Evolutionary conservation across 2,113 vertebrate species (phyloP).

Genomic region (Azemiops feae): DNA sequence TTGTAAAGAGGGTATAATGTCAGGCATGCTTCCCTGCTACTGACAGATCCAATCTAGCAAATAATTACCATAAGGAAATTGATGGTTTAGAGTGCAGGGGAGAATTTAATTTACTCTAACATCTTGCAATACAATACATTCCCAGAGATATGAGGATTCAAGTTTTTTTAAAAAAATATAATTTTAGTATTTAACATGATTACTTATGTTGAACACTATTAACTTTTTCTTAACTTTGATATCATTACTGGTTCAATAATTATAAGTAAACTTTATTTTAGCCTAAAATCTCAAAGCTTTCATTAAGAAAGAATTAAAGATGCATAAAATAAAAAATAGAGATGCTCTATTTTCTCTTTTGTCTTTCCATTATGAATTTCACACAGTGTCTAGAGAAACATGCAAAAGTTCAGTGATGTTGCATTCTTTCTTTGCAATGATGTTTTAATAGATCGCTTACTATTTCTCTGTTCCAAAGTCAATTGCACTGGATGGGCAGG

Average conservation of each 20-base stretch:
- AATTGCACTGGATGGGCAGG: conserved; percentile 16
- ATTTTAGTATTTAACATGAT: conserved; percentile 99
- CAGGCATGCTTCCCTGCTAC: conserved; percentile 96
- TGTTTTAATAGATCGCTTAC: conserved; percentile 57
- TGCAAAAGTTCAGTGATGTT: conserved; percentile 29
- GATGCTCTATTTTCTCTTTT: conserved; percentile 65
- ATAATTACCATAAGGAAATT: conserved; percentile 99
- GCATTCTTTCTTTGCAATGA: conserved; percentile 31
- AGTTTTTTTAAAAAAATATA: conserved; percentile 90
- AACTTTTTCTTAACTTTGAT: conserved; percentile 91
- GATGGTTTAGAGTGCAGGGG: conserved; percentile 98
- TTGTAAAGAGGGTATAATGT: conserved; percentile 99
- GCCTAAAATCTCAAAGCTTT: conserved; percentile 76
- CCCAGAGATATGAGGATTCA: conserved; percentile 96
- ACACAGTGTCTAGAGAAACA: conserved; percentile 52
- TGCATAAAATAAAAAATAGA: conserved; percentile 88
- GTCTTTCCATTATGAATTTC: conserved; percentile 47
- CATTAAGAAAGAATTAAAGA: conserved; percentile 90
- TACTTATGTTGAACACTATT: conserved; percentile 95
- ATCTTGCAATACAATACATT: conserved; percentile 96
- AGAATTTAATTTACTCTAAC: conserved; percentile 99
- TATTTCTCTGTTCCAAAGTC: conserved; percentile 22
- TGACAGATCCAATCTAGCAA: conserved; percentile 99
- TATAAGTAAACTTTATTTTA: conserved; percentile 59
- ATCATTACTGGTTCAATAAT: conserved; percentile 86